Percentiles rank a stretch among this genome's conserved stretches.
Conservation (phyloP, 2,797 vertebrate species). For the Lagodon rhomboides region DNA sequence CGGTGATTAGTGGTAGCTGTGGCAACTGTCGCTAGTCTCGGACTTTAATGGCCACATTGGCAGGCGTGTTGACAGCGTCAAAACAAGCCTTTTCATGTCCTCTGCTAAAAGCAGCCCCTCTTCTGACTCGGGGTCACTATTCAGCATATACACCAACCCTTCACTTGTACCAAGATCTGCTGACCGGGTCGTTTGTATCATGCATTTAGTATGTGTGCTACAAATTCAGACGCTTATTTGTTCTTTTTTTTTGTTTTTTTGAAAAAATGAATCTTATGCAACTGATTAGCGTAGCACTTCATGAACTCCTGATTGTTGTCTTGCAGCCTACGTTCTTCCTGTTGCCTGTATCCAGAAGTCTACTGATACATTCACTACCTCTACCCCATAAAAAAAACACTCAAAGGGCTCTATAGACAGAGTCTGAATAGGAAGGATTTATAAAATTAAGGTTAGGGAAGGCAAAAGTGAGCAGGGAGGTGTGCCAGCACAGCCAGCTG, state of each 20-base stretch:
- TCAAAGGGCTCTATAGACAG: constrained; percentile 9
- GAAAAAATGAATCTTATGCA: background rate
- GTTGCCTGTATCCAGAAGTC: background rate
- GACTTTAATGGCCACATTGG: constrained; percentile 63
- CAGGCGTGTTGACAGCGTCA: constrained; percentile 56
- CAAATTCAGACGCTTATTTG: background rate
- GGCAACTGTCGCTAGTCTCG: constrained; percentile 58
- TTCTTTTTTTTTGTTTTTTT: constrained; percentile 3
- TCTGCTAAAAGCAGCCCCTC: constrained; percentile 31
- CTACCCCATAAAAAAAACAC: background rate
- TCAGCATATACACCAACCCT: constrained; percentile 6
- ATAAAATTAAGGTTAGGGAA: background rate
- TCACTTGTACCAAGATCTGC: background rate
- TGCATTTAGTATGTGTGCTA: background rate
- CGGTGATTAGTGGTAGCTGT: constrained; percentile 64
- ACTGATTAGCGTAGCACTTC: background rate
- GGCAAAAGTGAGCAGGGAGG: constrained; percentile 20
- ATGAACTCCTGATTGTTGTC: background rate
- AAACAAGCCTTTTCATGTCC: constrained; percentile 55
- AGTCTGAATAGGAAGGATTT: constrained; percentile 35
- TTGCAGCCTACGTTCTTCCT: background rate
- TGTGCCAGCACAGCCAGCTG: constrained; percentile 44
- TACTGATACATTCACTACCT: background rate
- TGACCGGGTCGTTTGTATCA: constrained; percentile 6
- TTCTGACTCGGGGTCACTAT: constrained; percentile 44